Conservation (phyloP, 2,113 vertebrate species). For the Orthochromis malagaraziensis region DNA sequence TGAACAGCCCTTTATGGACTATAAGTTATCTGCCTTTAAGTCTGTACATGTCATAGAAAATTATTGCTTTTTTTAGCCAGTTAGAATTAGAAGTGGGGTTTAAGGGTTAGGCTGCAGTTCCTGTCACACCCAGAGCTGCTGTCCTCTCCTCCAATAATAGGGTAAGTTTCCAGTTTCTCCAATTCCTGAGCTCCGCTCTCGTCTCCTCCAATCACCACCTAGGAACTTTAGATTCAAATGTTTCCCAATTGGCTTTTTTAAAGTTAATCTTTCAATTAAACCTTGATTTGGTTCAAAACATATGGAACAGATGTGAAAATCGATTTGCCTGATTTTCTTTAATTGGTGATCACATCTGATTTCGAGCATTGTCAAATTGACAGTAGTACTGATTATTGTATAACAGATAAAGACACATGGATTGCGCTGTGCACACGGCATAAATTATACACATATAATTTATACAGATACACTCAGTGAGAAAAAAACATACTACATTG, state of each 20-base stretch:
- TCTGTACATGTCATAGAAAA: neutral
- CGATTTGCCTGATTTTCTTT: neutral
- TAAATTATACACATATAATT: slow-evolving; percentile 74
- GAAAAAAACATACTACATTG: slow-evolving; percentile 48
- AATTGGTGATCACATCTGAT: slow-evolving; percentile 49
- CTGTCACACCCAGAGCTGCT: slow-evolving; percentile 44
- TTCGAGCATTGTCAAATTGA: neutral
- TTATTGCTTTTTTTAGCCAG: neutral
- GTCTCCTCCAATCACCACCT: slow-evolving; percentile 61
- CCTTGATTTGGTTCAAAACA: neutral
- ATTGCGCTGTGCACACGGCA: slow-evolving; percentile 70
- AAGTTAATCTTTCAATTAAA: neutral
- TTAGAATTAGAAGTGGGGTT: slow-evolving; percentile 18
- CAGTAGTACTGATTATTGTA: slow-evolving; percentile 43
- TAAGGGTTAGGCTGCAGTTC: slow-evolving; percentile 44
- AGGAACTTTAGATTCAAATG: slow-evolving; percentile 25
- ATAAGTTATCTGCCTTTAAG: neutral
- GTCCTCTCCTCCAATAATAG: slow-evolving; percentile 40
- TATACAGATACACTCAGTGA: slow-evolving; percentile 59
- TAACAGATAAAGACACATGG: slow-evolving; percentile 76
- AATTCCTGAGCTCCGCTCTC: slow-evolving; percentile 46
- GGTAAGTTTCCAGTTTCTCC: neutral
- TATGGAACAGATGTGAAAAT: slow-evolving; percentile 32
- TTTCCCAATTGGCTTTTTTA: slow-evolving; percentile 34
- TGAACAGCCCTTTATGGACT: neutral